Base-by-base conservation (phyloP, 1,140 invertebrate species). In the Monochamus saltuarius region DNA sequence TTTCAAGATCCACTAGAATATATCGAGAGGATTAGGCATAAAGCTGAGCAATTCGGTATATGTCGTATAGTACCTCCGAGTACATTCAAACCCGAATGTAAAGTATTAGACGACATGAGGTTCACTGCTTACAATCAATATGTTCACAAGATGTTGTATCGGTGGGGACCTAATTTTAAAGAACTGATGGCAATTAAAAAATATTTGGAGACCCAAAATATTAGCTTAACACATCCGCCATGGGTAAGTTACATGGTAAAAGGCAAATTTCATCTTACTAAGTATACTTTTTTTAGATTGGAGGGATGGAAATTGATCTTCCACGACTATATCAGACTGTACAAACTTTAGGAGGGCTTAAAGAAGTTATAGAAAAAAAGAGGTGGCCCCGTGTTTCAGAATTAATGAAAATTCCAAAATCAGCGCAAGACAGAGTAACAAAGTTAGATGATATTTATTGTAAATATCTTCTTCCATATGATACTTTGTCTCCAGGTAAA, bases 381-480 rank as follows among this genome's bases (percentile, higher is more conserved):
- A 89, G 89, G 67, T 97, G 94, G 95, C 82, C 85, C 1, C 89
- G 87, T 68, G 90, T 97, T 10, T 93, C 92, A 0, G 94, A 97
- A 67, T 82, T 87, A 4, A 89, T 97, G 86, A 88, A 88, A 69
- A 90, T 95, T 66, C 89, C 90, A 0, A 91, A 91, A 79, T 83
- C 86, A 29, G 87, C 89, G 0, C 89, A 93, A 69, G 91, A 94
- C 76, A 81, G 91, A 22, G 86, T 89, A 4, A 89, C 88, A 1
- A 93, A 94, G 75, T 77, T 98, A 7, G 94, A 97, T 74, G 88
- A 92, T 68, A 89, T 95, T 56, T 98, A 97, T 75, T 92, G 93
- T 76, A 95, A 94, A 84, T 97, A 94, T 79, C 79, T 97, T 29
- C 77, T 98, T 55, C 92, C 94, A 0, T 97, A 95, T 74, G 92